A percentile compares a stretch with the other conserved stretches of the same genome.
Conservation (phyloP, 2,113 vertebrate genomes). For the Myodes glareolus region DNA sequence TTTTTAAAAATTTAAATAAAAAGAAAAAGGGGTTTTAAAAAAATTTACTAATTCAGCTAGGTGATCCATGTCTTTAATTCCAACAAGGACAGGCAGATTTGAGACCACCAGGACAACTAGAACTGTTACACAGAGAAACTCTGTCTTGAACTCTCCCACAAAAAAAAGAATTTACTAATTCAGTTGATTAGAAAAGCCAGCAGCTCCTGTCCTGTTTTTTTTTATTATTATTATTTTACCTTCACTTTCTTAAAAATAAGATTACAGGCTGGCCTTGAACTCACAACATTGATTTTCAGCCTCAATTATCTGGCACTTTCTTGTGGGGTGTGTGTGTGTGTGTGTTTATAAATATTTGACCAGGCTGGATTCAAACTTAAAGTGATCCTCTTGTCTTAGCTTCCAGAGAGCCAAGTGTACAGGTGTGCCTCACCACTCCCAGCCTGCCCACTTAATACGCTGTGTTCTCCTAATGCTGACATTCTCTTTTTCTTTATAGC, state of each 20-base stretch:
- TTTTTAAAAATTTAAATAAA: too few species aligned
- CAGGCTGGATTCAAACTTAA: neutral
- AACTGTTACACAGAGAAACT: neutral
- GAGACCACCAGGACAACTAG: neutral
- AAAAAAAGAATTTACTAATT: constrained; percentile 3
- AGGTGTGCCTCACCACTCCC: neutral
- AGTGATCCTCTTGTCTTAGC: neutral
- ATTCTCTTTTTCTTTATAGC: constrained; percentile 27
- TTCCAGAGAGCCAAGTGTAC: neutral
- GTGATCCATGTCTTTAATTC: neutral
- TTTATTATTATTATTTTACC: neutral
- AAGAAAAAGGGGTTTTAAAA: neutral
- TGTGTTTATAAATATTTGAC: neutral
- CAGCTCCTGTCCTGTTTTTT: neutral
- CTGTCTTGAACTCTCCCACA: neutral
- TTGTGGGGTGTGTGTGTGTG: neutral
- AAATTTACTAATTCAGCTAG: neutral
- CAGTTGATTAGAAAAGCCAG: constrained; percentile 3
- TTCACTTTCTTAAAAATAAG: neutral
- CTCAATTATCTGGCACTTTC: neutral
- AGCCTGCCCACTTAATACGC: neutral
- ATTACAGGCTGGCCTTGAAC: neutral
- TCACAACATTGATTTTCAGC: neutral
- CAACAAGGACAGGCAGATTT: neutral
- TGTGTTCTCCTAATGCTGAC: neutral